Conservation (phyloP, 2,888 invertebrate genomes). For the Chydorus sphaericus region DNA sequence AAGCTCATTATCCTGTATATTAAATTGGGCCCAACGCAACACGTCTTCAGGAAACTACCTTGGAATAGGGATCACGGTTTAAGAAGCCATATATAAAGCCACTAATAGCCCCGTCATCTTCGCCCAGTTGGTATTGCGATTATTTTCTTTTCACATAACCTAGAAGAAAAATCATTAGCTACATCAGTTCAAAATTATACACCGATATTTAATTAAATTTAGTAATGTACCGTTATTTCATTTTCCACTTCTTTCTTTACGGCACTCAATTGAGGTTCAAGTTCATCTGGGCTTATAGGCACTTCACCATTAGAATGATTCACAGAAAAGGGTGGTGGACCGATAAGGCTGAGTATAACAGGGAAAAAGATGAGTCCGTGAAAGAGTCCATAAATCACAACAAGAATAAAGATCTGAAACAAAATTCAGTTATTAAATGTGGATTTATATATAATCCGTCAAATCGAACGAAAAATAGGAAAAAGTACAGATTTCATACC, state of each 20-base stretch:
- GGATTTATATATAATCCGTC: conserved; percentile 5
- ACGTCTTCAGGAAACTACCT: too few relatives aligned
- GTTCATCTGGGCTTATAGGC: neutral
- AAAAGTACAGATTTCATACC: conserved; percentile 25
- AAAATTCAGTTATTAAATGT: conserved; percentile 14
- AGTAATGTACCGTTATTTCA: too few relatives aligned
- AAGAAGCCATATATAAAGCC: too few relatives aligned
- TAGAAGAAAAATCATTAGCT: too few relatives aligned
- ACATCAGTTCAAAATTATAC: too few relatives aligned
- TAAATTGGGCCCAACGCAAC: too few relatives aligned
- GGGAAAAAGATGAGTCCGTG: conserved; percentile 61
- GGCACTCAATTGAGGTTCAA: conserved; percentile 1
- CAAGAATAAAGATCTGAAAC: conserved; percentile 56
- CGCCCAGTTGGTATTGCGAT: too few relatives aligned
- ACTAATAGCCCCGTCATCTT: too few relatives aligned
- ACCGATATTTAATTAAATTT: too few relatives aligned
- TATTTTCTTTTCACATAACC: too few relatives aligned
- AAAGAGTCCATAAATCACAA: conserved; percentile 60
- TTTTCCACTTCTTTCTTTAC: neutral
- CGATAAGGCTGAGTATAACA: conserved; percentile 54
- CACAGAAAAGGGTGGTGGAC: conserved; percentile 38
- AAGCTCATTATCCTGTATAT: too few relatives aligned
- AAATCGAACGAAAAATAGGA: neutral
- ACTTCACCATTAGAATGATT: neutral
- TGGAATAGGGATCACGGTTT: too few relatives aligned